Evolutionary conservation across 2,113 vertebrate species (phyloP).

Genomic region (Acanthochromis polyacanthus): DNA sequence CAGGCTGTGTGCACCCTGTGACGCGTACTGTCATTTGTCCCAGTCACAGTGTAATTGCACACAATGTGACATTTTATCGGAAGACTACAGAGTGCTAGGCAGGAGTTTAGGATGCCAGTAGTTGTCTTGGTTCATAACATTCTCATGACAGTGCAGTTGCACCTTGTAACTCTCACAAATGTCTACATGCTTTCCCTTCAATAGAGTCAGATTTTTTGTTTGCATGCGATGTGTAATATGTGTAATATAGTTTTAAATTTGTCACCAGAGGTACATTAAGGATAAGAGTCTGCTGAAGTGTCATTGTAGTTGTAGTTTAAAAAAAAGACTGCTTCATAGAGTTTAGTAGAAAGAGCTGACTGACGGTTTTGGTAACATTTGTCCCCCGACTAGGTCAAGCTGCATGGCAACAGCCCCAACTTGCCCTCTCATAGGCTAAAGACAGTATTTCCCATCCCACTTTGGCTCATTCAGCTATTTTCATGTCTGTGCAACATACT

Average conservation of each 20-base stretch:
- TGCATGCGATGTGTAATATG: slow-evolving; percentile 18
- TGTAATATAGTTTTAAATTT: neutral
- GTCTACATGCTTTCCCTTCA: slow-evolving; percentile 22
- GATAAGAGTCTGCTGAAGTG: neutral
- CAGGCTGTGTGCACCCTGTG: neutral
- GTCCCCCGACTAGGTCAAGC: slow-evolving; percentile 29
- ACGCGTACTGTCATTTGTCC: neutral
- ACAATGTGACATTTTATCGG: slow-evolving; percentile 7
- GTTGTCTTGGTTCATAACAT: slow-evolving; percentile 16
- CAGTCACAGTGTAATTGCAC: neutral
- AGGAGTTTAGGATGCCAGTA: neutral
- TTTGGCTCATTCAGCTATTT: slow-evolving; percentile 45
- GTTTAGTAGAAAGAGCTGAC: neutral
- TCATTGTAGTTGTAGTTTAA: neutral
- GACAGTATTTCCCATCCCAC: neutral
- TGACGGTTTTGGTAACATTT: neutral
- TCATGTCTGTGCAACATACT: slow-evolving; percentile 20
- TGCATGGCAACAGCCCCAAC: slow-evolving; percentile 59
- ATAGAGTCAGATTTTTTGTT: neutral
- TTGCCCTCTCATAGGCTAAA: slow-evolving; percentile 35
- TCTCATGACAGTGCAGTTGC: slow-evolving; percentile 5
- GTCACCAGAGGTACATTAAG: neutral
- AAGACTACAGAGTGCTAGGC: neutral
- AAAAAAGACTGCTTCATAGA: neutral
- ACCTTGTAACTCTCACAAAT: slow-evolving; percentile 15